Conservation (phyloP, 2,888 invertebrate species). For the Nephrotoma guestfalica region DNA sequence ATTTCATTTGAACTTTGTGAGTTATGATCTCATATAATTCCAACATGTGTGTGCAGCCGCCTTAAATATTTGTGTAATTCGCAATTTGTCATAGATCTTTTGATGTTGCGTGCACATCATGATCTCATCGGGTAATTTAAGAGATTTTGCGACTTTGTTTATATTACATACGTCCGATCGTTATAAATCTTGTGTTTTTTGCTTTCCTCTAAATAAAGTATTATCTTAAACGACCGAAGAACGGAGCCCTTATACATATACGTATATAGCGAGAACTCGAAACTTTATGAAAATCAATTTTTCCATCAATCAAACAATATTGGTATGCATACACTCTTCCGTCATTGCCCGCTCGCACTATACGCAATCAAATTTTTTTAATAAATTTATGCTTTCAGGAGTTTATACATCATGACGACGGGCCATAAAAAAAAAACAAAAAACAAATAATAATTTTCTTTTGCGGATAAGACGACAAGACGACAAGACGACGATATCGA, state of each 20-base stretch:
- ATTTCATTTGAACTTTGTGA: not conserved
- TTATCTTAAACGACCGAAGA: not conserved
- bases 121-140: not conserved
- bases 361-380: not conserved
- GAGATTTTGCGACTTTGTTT: not conserved
- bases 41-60: not conserved
- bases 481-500: not conserved
- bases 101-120: not conserved
- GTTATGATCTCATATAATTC: not conserved
- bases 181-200: not conserved
- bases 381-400: not conserved
- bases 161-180: not conserved
- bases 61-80: not conserved
- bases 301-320: not conserved
- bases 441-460: not conserved
- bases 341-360: not conserved
- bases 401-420: not conserved
- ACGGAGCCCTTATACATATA: not conserved
- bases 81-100: not conserved
- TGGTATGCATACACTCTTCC: not conserved
- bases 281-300: not conserved
- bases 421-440: not conserved
- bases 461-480: not conserved
- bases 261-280: not conserved
- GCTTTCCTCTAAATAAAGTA: not conserved